Base-by-base conservation (phyloP, 2,113 vertebrate species). In the Phalacrocorax brasilianus region DNA sequence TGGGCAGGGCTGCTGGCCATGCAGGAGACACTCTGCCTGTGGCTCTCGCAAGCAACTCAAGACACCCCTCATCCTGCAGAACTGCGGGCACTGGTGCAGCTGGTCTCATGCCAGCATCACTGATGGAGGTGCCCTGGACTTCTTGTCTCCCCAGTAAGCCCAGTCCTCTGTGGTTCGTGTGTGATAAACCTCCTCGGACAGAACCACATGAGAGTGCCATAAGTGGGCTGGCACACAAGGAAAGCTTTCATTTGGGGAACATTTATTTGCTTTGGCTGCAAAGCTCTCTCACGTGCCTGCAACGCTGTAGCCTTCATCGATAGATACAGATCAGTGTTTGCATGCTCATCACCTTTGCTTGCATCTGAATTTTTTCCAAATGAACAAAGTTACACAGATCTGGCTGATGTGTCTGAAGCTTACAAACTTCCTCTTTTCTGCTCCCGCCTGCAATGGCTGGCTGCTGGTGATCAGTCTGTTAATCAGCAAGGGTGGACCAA, bases 261-360 rank as follows among this genome's bases (percentile, higher is more conserved):
- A 88, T 91, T 95, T 97, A 73, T 95, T 93, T 94, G 87, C 83
- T 94, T 85, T 88, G 82, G 50, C 76, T 96, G 85, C 66, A 75
- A 74, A 61, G 81, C n/a, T 94, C 70, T 79, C 89, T 70, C 32
- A 7, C 67, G n/a, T 61, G n/a, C 59, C 92, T 92, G 49, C 33
- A 67, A 92, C 12, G 44, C 61, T 72, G 38, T 47, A 68, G 45
- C 71, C 82, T 89, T 88, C 74, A 85, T 77, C 17, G 9, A 77
- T 50, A 97, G 91, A 75, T 94, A 68, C 30, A 89, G 52, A 84
- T 93, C 88, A 66, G 56, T 71, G 87, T 95, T 93, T 89, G 67
- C 86, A 30, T 66, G 84, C 94, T 93, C 78, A 94, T 63, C 88
- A 91, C 87, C 91, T 91, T 76, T 78, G 53, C 77, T 63, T 27